phyloP scores from a whole-genome alignment of 2,113 vertebrate species.

The Martes martes region DNA sequence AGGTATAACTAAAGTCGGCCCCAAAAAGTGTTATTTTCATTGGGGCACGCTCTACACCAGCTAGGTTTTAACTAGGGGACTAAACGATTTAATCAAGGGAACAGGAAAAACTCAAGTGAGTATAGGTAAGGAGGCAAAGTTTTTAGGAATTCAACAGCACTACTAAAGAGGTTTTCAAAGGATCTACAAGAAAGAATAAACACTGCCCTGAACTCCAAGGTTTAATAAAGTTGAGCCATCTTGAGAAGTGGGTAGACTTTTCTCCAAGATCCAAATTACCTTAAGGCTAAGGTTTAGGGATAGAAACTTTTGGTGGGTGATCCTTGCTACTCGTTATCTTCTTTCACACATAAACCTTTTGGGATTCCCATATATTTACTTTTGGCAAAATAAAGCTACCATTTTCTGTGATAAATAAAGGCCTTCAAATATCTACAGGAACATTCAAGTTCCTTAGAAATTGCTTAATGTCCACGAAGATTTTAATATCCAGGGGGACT shows the following conservation, averaged over 20 bases:
- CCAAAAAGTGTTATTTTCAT: not conserved
- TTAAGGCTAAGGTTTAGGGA: not conserved
- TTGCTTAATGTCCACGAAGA: not conserved
- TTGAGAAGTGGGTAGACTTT: slow-evolving; percentile 24
- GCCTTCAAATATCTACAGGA: not conserved
- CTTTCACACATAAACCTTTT: not conserved
- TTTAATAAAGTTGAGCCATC: slow-evolving; percentile 12
- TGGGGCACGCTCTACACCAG: not conserved
- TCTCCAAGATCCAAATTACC: not conserved
- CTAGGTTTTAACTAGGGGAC: not conserved
- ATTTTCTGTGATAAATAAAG: not conserved
- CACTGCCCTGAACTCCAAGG: slow-evolving; percentile 14
- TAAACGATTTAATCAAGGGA: not conserved
- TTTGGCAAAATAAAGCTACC: not conserved
- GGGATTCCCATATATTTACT: slow-evolving; percentile 4
- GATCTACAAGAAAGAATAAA: not conserved
- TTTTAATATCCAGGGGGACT: not conserved
- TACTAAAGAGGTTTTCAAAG: not conserved
- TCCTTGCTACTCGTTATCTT: not conserved
- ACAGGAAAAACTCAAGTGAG: not conserved
- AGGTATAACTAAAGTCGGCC: not conserved
- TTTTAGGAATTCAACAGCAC: not conserved
- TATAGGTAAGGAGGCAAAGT: not conserved
- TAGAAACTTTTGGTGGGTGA: not conserved
- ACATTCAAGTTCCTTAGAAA: not conserved